Percentiles rank a stretch among this genome's conserved stretches.
phyloP scores from a whole-genome alignment of 37 sponge, comb jelly and placozoan genomes.

The Beroe forskalii region DNA sequence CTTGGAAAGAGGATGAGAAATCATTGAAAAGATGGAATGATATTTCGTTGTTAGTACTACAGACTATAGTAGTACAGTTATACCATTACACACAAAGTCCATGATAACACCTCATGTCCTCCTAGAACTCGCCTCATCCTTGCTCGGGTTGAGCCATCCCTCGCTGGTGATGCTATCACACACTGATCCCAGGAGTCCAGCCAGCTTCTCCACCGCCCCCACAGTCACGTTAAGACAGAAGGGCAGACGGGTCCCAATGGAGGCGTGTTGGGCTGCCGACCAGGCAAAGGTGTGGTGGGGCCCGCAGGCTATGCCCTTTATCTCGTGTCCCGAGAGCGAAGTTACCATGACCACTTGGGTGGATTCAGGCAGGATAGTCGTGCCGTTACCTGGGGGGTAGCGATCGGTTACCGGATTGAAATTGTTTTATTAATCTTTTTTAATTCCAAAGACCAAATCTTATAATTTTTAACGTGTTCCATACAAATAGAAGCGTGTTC shows the following conservation, averaged over 20 bases:
- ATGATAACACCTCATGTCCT: too few species aligned
- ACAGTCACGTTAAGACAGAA: slow-evolving; percentile 78
- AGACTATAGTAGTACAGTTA: too few species aligned
- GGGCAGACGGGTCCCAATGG: slow-evolving; percentile 71
- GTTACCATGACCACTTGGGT: slow-evolving; percentile 1
- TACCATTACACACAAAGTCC: too few species aligned
- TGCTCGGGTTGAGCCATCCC: slow-evolving; percentile 33
- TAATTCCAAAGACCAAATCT: too few species aligned
- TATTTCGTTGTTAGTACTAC: too few species aligned
- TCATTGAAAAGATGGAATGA: too few species aligned
- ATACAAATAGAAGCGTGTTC: too few species aligned
- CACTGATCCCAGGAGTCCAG: slow-evolving; percentile 72
- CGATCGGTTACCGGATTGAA: too few species aligned
- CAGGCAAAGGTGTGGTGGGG: slow-evolving; percentile 76
- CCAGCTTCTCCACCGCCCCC: slow-evolving; percentile 75
- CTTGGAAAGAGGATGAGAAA: too few species aligned
- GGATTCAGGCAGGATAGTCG: not conserved
- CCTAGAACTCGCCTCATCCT: slow-evolving; percentile 25
- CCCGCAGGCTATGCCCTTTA: slow-evolving; percentile 45
- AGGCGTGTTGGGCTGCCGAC: slow-evolving; percentile 57
- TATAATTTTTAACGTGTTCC: too few species aligned
- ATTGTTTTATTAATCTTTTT: too few species aligned
- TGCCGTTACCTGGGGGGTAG: slow-evolving; percentile 28
- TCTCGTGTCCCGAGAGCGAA: not conserved
- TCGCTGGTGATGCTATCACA: slow-evolving; percentile 67